A percentile compares a stretch with the other conserved stretches of the same genome.
These are phyloP conservation scores for Parauchenoglanis punctatus DNA, from an alignment of 2,797 vertebrate species.

Conservation along the genomic window DNA sequence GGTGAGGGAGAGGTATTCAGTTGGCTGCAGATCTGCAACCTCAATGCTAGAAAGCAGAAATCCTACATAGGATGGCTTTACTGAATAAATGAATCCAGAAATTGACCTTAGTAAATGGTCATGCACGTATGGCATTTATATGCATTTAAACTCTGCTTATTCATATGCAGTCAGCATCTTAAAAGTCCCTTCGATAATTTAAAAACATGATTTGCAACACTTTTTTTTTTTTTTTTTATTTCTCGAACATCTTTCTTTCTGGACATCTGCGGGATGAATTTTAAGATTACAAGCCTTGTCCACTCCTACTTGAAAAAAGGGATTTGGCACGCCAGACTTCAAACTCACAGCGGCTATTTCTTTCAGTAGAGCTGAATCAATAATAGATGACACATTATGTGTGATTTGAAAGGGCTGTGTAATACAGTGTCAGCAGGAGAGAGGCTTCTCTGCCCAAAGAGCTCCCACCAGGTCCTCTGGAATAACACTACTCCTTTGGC, in stretches of 20 bases:
- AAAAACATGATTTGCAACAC: background rate
- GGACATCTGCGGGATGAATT: conserved; percentile 16
- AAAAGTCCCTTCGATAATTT: background rate
- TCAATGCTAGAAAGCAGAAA: too few species aligned
- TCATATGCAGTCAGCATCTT: background rate
- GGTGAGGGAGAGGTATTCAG: too few species aligned
- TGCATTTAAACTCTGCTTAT: background rate
- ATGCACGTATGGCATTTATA: background rate
- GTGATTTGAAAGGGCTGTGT: conserved; percentile 68
- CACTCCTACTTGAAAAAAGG: conserved; percentile 35
- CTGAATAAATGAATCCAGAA: background rate
- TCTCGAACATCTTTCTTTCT: background rate
- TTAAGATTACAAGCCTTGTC: conserved; percentile 28
- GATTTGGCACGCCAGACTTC: conserved; percentile 52
- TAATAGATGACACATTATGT: conserved; percentile 77
- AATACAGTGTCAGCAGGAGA: conserved; percentile 64
- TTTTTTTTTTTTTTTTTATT: background rate
- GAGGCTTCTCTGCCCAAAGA: conserved; percentile 53
- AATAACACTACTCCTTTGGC: conserved; percentile 45
- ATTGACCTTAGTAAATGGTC: background rate
- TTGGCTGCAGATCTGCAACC: too few species aligned
- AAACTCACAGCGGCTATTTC: conserved; percentile 71
- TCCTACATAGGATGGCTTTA: too few species aligned
- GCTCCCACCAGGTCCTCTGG: conserved; percentile 33
- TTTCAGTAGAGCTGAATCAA: conserved; percentile 72